Evolutionary conservation across 2,888 invertebrate species (phyloP), one percentile per base, ranked within the genome.

Genomic region (Amiota mariae): DNA sequence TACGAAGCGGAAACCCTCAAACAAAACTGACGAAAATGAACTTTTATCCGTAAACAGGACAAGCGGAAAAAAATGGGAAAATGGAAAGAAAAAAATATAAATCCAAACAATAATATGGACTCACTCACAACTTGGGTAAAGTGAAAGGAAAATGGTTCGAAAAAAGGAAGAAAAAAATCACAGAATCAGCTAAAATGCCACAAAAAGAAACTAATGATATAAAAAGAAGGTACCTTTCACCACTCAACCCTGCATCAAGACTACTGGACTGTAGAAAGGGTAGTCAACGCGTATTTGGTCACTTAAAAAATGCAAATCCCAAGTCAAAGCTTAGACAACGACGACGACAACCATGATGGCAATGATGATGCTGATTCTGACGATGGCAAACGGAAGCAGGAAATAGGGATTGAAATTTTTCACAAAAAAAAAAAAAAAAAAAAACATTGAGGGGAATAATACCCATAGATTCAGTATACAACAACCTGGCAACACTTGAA

Each of bases 241-340:
- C 6, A 57, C 57, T 57, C 57, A 15, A 59, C 20, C 59, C 59
- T 59, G 20, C 54, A 20, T 9, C 12, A 9, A 36, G 36, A 36
- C 36, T 36, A 36, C 36, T 36, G 36, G 36, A 36, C 36, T 59
- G 15, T 3, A 20, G 10, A 47, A 10, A 54, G 54, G 48, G 66
- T 67, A 20, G 66, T 18, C 66, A 67, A 67, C 72, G 57, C 36
- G 24, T 59, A 76, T 36, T 36, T 36, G 36, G 36, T 36, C 84
- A 78, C 78, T 82, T 85, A 83, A 85, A 85, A 85, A 85, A 82
- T 80, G 86, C 85, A 88, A 87, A 87, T 87, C 87, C 87, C 88
- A 79, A 87, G 87, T 87, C 85, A 87, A 85, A 85, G 87, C 87
- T 88, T 87, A 86, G 83, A 51, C 49, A 36, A 48, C 49, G 13